These are phyloP conservation scores for human (Homo sapiens) DNA, from an alignment of 2,113 vertebrate species.

Conservation along the genomic window GRCh38 chr2:204405501-204406000, in stretches of 20 bases:
- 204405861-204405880: background rate
- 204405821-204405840: background rate
- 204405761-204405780: background rate
- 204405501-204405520: background rate
- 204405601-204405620: background rate
- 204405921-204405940: background rate
- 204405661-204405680: background rate
- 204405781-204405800: background rate
- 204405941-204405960: background rate
- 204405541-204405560: background rate
- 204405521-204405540: background rate
- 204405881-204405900: background rate
- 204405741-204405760: background rate
- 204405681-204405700: background rate
- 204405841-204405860: background rate
- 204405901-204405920: background rate
- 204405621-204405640: background rate
- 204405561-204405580: background rate
- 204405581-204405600: background rate
- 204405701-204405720: slow-evolving; percentile 13
- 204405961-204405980: background rate
- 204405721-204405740: background rate
- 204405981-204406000: background rate
- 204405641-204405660: background rate
- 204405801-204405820: background rate